phyloP scores from a whole-genome alignment of 1,140 invertebrate species.

The Acromyrmex heyeri region DNA sequence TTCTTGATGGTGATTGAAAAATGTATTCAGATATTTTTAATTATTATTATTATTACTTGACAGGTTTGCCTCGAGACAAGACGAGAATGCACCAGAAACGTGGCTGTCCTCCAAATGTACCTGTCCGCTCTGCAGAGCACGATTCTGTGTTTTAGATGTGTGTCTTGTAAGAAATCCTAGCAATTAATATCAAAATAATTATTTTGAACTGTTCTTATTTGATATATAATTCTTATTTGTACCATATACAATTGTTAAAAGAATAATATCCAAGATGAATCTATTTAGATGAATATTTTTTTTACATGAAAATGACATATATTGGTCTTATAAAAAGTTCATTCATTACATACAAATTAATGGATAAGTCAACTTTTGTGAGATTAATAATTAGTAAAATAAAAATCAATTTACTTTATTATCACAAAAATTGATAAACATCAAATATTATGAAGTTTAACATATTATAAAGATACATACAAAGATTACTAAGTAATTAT shows the following conservation, averaged over 20 bases:
- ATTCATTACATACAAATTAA: neutral
- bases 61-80: conserved; percentile 94
- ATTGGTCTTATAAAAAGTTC: neutral
- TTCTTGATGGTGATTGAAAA: too few relatives aligned
- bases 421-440: conserved; percentile 1
- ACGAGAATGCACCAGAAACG: conserved; percentile 90
- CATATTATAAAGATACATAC: neutral
- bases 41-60: conserved; percentile 27
- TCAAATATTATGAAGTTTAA: neutral
- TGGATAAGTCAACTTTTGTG: neutral
- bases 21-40: neutral
- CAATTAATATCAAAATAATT: conserved; percentile 17
- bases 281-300: neutral
- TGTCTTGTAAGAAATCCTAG: conserved; percentile 72
- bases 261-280: neutral
- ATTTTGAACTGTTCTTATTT: conserved; percentile 1
- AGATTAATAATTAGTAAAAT: neutral
- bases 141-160: conserved; percentile 96
- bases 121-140: conserved; percentile 95
- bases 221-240: neutral
- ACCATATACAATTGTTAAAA: neutral
- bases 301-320: neutral
- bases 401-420: neutral
- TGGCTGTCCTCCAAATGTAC: conserved; percentile 96
- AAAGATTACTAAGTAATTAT: neutral